Conservation (phyloP, 2,113 vertebrate species). For the Phasianus colchicus region DNA sequence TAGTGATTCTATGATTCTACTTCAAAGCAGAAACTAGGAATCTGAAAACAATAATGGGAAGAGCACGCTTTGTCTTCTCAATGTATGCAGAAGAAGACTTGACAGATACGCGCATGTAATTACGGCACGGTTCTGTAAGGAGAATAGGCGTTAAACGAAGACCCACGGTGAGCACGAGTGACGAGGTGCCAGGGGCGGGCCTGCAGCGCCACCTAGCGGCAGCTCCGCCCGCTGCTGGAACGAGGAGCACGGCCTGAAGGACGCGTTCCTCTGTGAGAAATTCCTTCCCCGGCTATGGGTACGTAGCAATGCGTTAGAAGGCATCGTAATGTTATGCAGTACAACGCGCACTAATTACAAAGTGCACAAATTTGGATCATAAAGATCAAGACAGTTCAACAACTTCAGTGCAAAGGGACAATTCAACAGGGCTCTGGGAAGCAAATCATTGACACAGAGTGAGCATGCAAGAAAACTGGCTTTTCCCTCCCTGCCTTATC, state of each 20-base stretch:
- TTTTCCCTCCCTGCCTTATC: background rate
- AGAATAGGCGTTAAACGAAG: background rate
- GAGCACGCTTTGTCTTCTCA: background rate
- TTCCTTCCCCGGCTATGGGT: background rate
- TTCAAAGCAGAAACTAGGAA: background rate
- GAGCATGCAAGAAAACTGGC: background rate
- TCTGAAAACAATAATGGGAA: background rate
- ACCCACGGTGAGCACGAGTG: too few species aligned
- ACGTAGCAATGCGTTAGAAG: too few species aligned
- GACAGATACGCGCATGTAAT: background rate
- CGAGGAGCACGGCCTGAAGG: background rate
- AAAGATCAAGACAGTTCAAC: background rate
- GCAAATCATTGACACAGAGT: background rate
- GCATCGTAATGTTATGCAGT: too few species aligned
- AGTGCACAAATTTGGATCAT: too few species aligned
- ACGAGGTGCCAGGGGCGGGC: background rate
- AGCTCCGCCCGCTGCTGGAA: background rate
- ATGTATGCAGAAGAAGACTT: rapidly evolving
- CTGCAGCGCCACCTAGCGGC: constrained; percentile 74
- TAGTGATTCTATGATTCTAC: too few species aligned
- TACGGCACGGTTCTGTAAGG: background rate
- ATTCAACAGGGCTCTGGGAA: background rate
- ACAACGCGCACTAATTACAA: too few species aligned
- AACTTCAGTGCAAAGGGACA: background rate
- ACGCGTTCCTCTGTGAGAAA: background rate